Evolutionary conservation across 2,888 invertebrate genomes (phyloP), one percentile per base, ranked within the genome.

Genomic region (Brassicogethes aeneus): DNA sequence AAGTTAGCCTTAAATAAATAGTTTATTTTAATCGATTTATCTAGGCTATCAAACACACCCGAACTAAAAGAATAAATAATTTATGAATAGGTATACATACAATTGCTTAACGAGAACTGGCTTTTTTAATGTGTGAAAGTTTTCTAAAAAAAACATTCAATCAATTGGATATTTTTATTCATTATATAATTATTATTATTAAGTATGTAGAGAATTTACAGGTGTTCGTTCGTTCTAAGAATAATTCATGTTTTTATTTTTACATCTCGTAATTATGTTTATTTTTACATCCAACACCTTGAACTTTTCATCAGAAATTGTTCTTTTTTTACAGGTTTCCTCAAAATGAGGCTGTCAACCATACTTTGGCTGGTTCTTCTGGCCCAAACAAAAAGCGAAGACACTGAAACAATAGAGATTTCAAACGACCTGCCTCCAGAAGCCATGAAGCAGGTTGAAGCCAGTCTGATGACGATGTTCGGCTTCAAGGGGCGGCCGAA

Each of bases 381-480:
- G 39, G 54, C 53, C 49, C 3, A 5, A 12, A 14, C 15, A 10
- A 10, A 13, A 8, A 8, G 41, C 48, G 39, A 47, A 46, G 43
- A 46, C 42, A 40, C 41, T 57, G 55, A 59, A 41, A n/a, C n/a
- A n/a, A n/a, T n/a, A n/a, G n/a, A n/a, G n/a, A n/a, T n/a, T n/a
- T n/a, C n/a, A n/a, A n/a, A n/a, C n/a, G n/a, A n/a, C n/a, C 47
- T 56, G 3, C 37, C 50, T 39, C 41, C 45, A 30, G 47, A 62
- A 49, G 57, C 66, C 41, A 59, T 74, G 36, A 66, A 68, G 43
- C 68, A 70, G 44, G 68, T 79, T 39, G 80, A 81, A 62, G 64
- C 71, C 39, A 74, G 70, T 50, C 67, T 82, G 15, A 70, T 86
- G 63, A 70, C 79, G 59, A 62, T 79, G 66, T 72, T 80, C 54